phyloP scores from a whole-genome alignment of 2,797 vertebrate genomes.

The Pipistrellus pygmaeus region DNA sequence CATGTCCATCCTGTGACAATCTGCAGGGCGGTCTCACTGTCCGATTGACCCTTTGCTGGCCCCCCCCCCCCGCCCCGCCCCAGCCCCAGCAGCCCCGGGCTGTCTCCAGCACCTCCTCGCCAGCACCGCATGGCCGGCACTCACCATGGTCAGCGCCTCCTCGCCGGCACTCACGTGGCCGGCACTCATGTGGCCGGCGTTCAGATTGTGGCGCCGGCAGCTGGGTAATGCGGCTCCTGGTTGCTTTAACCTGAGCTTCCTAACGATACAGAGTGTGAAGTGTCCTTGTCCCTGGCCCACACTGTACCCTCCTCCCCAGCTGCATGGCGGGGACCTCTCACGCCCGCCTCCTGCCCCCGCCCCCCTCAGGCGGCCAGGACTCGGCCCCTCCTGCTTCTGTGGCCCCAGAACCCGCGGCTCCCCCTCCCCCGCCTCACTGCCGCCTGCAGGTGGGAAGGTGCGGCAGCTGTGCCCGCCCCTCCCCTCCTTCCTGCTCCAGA shows the following conservation, averaged over 20 bases:
- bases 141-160: too few relatives aligned
- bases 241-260: not conserved
- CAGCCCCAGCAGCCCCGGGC: too few relatives aligned
- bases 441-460: rapidly evolving
- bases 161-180: too few relatives aligned
- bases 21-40: rapidly evolving
- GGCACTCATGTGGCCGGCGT: too few relatives aligned
- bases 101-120: too few relatives aligned
- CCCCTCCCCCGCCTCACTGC: not conserved
- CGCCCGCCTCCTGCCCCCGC: rapidly evolving
- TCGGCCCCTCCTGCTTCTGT: rapidly evolving
- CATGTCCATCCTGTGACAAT: rapidly evolving
- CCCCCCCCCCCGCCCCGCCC: too few relatives aligned
- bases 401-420: not conserved
- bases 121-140: too few relatives aligned
- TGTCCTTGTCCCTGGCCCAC: rapidly evolving
- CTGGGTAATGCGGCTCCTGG: not conserved
- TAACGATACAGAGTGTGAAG: not conserved
- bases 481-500: rapidly evolving
- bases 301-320: rapidly evolving
- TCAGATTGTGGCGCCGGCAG: too few relatives aligned
- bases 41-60: not conserved
- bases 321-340: too few relatives aligned
- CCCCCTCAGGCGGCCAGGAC: rapidly evolving
- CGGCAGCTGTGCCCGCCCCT: not conserved